phyloP scores from a whole-genome alignment of 2,113 vertebrate genomes.

The Holacanthus passer region DNA sequence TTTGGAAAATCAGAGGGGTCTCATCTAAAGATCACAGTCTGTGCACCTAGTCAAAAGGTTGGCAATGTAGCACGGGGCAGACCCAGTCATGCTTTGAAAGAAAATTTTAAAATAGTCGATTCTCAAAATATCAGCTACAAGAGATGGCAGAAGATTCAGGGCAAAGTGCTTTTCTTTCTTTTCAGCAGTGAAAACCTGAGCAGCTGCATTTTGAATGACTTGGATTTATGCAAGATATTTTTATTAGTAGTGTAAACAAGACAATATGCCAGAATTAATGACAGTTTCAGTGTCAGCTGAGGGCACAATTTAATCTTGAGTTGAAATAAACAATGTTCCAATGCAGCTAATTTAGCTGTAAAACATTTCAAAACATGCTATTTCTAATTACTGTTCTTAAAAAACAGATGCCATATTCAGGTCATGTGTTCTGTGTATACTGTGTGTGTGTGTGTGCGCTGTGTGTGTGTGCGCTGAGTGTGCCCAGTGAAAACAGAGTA shows the following conservation, averaged over 20 bases:
- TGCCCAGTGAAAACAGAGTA: neutral
- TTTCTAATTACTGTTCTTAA: neutral
- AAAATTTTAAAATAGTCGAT: conserved; percentile 25
- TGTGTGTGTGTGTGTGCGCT: neutral
- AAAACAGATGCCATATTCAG: neutral
- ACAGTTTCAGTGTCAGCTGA: neutral
- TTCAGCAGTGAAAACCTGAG: neutral
- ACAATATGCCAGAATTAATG: neutral
- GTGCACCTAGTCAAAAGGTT: conserved; percentile 19
- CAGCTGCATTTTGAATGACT: conserved; percentile 6
- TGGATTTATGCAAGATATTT: too few species aligned
- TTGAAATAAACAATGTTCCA: neutral
- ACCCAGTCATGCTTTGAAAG: conserved; percentile 36
- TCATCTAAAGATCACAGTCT: conserved; percentile 24
- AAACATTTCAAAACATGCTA: neutral
- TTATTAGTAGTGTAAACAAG: neutral
- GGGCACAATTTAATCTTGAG: neutral
- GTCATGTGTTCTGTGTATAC: neutral
- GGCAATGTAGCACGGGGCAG: conserved; percentile 3
- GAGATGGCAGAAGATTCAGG: conserved; percentile 7
- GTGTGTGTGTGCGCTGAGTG: neutral
- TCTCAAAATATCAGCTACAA: conserved; percentile 26
- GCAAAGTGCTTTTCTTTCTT: neutral
- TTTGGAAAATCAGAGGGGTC: conserved; percentile 13
- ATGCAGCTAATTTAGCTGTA: neutral